Evolutionary conservation across 2,797 vertebrate species (phyloP).

Genomic region (Vespertilio murinus): DNA sequence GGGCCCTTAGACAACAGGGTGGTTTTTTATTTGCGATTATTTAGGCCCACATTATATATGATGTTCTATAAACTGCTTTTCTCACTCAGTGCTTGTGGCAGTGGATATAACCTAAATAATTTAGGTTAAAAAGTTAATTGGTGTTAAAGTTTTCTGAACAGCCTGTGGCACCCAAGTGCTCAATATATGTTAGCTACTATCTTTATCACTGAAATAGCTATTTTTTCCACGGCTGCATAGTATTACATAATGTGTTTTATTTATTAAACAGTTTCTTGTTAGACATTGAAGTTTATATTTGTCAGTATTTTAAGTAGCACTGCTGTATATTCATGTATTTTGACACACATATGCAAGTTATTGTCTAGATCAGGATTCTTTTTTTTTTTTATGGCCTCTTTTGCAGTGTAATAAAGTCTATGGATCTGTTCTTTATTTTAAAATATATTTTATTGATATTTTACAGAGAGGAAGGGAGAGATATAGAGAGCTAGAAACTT

Average conservation of each 20-base stretch:
- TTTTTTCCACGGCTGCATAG: not conserved
- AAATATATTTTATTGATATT: no score
- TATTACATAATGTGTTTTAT: not conserved
- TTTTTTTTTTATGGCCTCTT: not conserved
- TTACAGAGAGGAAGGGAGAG: no score
- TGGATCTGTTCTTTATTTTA: not conserved
- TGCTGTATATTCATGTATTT: not conserved
- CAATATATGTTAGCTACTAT: not conserved
- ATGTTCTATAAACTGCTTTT: not conserved
- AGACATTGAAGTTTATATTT: not conserved
- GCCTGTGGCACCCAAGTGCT: not conserved
- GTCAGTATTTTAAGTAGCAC: not conserved
- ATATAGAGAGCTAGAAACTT: no score
- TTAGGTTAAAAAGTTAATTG: not conserved
- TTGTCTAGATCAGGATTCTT: not conserved
- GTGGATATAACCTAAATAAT: not conserved
- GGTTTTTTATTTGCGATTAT: not conserved
- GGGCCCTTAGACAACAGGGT: not conserved
- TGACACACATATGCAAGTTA: not conserved
- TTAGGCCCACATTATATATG: not conserved
- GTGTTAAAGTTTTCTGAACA: not conserved
- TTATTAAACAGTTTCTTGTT: not conserved
- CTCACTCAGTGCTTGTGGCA: not conserved
- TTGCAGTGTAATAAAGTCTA: not conserved
- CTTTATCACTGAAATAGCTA: not conserved